phyloP scores from a whole-genome alignment of 1,140 invertebrate genomes.

The Listronotus bonariensis region DNA sequence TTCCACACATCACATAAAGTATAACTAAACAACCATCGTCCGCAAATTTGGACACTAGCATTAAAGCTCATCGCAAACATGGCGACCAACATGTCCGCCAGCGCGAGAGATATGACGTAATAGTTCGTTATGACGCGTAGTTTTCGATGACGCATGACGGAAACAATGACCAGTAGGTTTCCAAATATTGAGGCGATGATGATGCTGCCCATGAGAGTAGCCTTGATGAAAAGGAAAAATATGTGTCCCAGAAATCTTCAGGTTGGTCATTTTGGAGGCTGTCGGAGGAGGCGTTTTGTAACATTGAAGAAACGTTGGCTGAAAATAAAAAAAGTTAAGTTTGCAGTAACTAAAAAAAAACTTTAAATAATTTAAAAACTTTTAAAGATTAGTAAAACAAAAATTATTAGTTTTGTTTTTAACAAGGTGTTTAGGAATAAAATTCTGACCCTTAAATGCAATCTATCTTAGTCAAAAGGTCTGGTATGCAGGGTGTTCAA shows the following conservation, averaged over 20 bases:
- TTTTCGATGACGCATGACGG: slow-evolving; percentile 79
- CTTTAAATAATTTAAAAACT: too few relatives aligned
- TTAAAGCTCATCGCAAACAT: slow-evolving; percentile 96
- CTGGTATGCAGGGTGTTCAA: too few relatives aligned
- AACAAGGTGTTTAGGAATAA: too few relatives aligned
- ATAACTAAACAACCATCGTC: slow-evolving; percentile 82
- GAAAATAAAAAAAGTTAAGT: too few relatives aligned
- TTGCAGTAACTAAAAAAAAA: too few relatives aligned
- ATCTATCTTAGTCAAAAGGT: too few relatives aligned
- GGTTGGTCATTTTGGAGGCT: not conserved
- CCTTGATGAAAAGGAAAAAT: slow-evolving; percentile 60
- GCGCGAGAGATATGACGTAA: slow-evolving; percentile 89
- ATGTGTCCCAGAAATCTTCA: slow-evolving; percentile 53
- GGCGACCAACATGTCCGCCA: slow-evolving; percentile 89
- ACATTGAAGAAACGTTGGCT: not conserved
- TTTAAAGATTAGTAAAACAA: too few relatives aligned
- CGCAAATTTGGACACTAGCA: slow-evolving; percentile 79
- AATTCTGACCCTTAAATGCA: too few relatives aligned
- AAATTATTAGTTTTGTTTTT: too few relatives aligned
- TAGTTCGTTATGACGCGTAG: slow-evolving; percentile 92
- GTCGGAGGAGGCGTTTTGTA: slow-evolving; percentile 5
- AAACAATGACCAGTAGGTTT: slow-evolving; percentile 79
- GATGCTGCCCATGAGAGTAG: slow-evolving; percentile 69
- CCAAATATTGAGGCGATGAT: slow-evolving; percentile 79
- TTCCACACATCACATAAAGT: slow-evolving; percentile 95